phyloP scores from a whole-genome alignment of 2,888 invertebrate species.

The Keiferia lycopersicella region DNA sequence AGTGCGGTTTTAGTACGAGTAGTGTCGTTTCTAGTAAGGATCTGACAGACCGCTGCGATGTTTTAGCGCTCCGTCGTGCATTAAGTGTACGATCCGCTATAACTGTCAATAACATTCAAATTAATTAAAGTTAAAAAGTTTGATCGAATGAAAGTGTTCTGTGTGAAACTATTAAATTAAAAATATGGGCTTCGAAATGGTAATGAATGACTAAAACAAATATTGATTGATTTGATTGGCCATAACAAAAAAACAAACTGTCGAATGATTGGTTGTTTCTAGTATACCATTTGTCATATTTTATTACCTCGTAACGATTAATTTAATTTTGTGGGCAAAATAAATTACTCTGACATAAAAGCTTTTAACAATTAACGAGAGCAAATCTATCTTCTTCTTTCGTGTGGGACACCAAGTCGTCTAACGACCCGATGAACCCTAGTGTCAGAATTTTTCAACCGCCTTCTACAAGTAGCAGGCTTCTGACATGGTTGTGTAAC shows the following conservation, averaged over 20 bases:
- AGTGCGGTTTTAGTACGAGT: too few relatives aligned
- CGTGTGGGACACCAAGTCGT: too few relatives aligned
- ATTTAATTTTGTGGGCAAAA: not conserved
- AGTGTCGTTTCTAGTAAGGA: too few relatives aligned
- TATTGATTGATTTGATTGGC: conserved; percentile 11
- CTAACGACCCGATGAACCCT: too few relatives aligned
- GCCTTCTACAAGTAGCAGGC: too few relatives aligned
- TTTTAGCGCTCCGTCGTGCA: too few relatives aligned
- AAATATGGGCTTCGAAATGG: not conserved
- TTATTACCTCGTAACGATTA: not conserved
- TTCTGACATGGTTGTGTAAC: too few relatives aligned
- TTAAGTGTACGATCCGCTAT: too few relatives aligned
- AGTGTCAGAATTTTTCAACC: too few relatives aligned
- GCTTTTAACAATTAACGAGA: too few relatives aligned
- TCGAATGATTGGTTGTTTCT: not conserved
- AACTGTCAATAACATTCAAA: not conserved
- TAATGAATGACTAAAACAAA: conserved; percentile 13
- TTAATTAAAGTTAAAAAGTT: not conserved
- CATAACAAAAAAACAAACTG: conserved; percentile 4
- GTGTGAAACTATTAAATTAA: conserved; percentile 7
- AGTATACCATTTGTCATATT: not conserved
- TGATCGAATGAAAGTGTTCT: conserved; percentile 12
- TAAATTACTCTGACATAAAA: not conserved
- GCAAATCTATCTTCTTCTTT: too few relatives aligned
- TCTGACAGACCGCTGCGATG: too few relatives aligned